Evolutionary conservation across 2,888 invertebrate genomes (phyloP).

Genomic region (Arrhopalites spinosus): DNA sequence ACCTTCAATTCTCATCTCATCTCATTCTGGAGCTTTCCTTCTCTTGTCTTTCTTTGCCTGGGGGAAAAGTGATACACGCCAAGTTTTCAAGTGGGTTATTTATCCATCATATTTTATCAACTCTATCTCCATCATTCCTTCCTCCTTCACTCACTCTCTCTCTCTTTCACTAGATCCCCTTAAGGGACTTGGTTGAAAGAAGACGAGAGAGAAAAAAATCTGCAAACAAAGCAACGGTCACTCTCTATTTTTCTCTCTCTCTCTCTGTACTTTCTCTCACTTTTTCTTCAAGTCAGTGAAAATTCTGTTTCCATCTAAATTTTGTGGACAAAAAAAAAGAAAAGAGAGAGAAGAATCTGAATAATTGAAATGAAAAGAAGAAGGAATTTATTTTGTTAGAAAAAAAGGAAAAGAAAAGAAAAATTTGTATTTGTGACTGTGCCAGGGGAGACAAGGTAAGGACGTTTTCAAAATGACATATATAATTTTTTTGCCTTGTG

Average conservation of each 20-base stretch:
- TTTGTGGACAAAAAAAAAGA: too few relatives aligned
- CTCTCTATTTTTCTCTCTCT: not conserved
- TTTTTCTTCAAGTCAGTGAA: too few relatives aligned
- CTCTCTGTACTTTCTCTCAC: too few relatives aligned
- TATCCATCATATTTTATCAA: slow-evolving; percentile 33
- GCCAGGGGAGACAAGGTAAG: not conserved
- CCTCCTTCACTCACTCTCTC: not conserved
- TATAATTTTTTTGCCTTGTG: too few relatives aligned
- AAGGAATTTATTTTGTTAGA: too few relatives aligned
- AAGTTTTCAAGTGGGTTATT: slow-evolving; percentile 19
- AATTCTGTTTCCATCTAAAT: too few relatives aligned
- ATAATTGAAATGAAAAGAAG: too few relatives aligned
- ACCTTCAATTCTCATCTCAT: not conserved
- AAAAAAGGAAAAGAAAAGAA: too few relatives aligned
- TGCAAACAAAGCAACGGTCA: not conserved
- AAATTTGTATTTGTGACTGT: too few relatives aligned
- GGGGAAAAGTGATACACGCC: slow-evolving; percentile 30
- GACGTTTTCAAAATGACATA: too few relatives aligned
- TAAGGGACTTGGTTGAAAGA: not conserved
- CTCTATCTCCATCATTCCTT: not conserved
- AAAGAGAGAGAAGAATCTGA: too few relatives aligned
- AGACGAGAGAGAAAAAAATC: not conserved
- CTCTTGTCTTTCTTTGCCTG: slow-evolving; percentile 15
- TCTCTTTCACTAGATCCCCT: not conserved
- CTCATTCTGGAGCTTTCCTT: not conserved